Percentiles rank a stretch among this genome's conserved stretches.
These are phyloP conservation scores for Masticophis lateralis DNA, from an alignment of 2,797 vertebrate genomes.

Conservation along the genomic window DNA sequence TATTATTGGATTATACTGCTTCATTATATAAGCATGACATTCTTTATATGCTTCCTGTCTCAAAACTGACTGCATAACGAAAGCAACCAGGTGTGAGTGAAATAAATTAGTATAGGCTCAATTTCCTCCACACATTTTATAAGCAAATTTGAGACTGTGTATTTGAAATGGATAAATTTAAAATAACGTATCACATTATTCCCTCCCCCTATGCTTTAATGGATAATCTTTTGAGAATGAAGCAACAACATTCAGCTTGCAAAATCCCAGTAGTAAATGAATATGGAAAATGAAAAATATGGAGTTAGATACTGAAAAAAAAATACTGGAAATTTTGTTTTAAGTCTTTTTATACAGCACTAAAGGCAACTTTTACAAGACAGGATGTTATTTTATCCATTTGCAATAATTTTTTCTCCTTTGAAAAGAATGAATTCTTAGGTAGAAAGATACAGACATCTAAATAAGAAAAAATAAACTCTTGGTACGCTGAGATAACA, in stretches of 20 bases:
- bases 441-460: background rate
- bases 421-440: background rate
- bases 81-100: background rate
- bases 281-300: background rate
- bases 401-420: background rate
- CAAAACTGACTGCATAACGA: background rate
- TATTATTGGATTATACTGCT: background rate
- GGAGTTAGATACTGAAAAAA: background rate
- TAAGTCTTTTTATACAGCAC: background rate
- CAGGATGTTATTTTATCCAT: background rate
- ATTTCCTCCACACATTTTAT: background rate
- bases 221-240: background rate
- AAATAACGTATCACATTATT: background rate
- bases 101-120: background rate
- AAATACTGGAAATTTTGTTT: background rate
- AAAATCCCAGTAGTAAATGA: background rate
- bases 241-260: background rate
- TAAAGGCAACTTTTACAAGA: background rate
- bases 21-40: background rate
- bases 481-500: background rate
- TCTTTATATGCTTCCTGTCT: background rate
- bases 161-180: background rate
- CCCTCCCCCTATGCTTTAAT: background rate
- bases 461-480: background rate
- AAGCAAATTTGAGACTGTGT: background rate